Evolutionary conservation across 2,797 vertebrate genomes (phyloP).

Genomic region (Malacoraja senta): DNA sequence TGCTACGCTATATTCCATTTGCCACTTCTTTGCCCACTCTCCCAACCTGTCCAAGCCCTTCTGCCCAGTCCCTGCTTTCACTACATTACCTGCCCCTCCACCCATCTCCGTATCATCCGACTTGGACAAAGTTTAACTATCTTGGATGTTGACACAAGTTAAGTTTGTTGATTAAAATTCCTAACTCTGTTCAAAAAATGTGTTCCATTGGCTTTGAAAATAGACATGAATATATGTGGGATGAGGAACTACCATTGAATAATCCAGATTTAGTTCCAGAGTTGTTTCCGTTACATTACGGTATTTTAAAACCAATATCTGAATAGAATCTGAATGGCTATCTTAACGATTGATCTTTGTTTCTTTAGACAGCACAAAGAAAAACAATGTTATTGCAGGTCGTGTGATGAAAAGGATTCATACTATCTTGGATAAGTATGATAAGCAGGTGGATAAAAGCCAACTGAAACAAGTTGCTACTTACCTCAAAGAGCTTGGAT

Average conservation of each 20-base stretch:
- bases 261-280: neutral
- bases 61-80: too few species aligned
- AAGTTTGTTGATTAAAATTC: neutral
- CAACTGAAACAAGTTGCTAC: slow-evolving; percentile 44
- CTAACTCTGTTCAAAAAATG: neutral
- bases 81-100: too few species aligned
- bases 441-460: slow-evolving; percentile 43
- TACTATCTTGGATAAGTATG: slow-evolving; percentile 47
- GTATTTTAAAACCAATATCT: neutral
- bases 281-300: neutral
- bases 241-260: neutral
- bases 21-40: too few species aligned
- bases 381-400: slow-evolving; percentile 47
- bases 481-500: slow-evolving; percentile 47
- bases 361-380: slow-evolving; percentile 41
- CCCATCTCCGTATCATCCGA: too few species aligned
- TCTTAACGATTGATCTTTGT: neutral
- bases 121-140: neutral
- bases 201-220: neutral
- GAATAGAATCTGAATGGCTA: too few species aligned
- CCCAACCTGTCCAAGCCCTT: too few species aligned
- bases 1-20: too few species aligned
- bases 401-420: slow-evolving; percentile 51
- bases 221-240: neutral
- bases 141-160: neutral